Percentiles rank a stretch among this genome's conserved stretches.
These are phyloP conservation scores for Orientallactaga sibirica DNA, from an alignment of 2,797 vertebrate genomes.

Conservation along the genomic window DNA sequence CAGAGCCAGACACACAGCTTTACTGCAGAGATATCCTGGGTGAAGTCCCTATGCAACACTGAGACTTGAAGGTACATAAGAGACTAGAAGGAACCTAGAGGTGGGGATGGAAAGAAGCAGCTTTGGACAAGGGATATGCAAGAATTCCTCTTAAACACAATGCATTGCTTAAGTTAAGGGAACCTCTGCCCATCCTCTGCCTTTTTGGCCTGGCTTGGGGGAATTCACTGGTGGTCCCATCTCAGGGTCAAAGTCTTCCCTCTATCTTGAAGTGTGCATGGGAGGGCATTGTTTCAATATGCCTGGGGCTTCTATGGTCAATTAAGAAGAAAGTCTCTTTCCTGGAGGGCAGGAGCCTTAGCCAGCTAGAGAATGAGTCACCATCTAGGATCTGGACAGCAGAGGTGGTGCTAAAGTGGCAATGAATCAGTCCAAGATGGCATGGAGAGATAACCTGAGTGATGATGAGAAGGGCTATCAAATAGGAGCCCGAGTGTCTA, in stretches of 20 bases:
- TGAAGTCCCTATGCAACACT: conserved; percentile 5
- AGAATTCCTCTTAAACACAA: conserved; percentile 31
- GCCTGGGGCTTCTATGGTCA: conserved; percentile 67
- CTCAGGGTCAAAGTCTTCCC: neutral
- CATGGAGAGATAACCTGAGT: conserved; percentile 57
- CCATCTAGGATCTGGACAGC: conserved; percentile 50
- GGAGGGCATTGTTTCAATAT: conserved; percentile 46
- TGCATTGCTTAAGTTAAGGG: neutral
- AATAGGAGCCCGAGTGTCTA: neutral
- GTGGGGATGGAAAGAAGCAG: neutral
- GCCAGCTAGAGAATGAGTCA: conserved; percentile 72
- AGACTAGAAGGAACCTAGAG: conserved; percentile 29
- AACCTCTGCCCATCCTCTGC: neutral
- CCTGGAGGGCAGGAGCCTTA: conserved; percentile 76
- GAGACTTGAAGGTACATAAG: neutral
- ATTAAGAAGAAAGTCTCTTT: conserved; percentile 80
- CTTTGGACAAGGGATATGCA: neutral
- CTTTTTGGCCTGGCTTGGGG: neutral
- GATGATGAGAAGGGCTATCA: conserved; percentile 53
- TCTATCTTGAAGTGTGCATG: conserved; percentile 38
- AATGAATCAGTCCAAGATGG: conserved; percentile 66
- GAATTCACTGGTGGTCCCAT: neutral
- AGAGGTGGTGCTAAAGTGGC: conserved; percentile 60
- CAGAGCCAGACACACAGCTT: conserved; percentile 1
- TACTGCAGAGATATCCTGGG: neutral